A percentile compares a stretch with the other conserved stretches of the same genome.
phyloP scores from a whole-genome alignment of 2,113 vertebrate genomes.

The Columba livia region DNA sequence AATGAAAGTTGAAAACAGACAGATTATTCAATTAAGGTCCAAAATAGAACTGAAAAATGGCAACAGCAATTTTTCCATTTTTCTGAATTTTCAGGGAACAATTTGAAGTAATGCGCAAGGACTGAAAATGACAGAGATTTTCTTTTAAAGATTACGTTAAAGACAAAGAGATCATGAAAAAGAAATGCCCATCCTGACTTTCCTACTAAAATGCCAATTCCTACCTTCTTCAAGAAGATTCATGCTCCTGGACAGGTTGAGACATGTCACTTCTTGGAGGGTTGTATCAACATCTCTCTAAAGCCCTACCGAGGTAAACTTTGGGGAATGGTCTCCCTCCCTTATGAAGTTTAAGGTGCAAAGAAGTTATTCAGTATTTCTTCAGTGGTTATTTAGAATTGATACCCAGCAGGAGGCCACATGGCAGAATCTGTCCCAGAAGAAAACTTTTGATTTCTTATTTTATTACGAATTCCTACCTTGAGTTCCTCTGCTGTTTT shows the following conservation, averaged over 20 bases:
- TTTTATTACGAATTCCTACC: not conserved
- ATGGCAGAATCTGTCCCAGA: not conserved
- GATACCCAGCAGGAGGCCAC: not conserved
- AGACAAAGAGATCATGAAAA: not conserved
- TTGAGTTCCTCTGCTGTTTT: not conserved
- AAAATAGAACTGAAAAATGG: not conserved
- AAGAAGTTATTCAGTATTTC: not conserved
- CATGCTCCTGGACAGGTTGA: not conserved
- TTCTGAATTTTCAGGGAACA: not conserved
- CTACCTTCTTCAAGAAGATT: not conserved
- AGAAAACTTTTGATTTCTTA: not conserved
- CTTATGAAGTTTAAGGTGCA: not conserved
- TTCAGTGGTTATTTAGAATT: not conserved
- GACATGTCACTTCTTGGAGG: not conserved
- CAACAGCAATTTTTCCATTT: not conserved
- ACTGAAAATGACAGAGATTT: constrained; percentile 19
- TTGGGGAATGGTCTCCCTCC: not conserved
- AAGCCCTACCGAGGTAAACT: not conserved
- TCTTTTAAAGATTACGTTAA: not conserved
- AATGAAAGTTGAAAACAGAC: not conserved
- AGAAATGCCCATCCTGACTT: not conserved
- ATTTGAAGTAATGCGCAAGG: not conserved
- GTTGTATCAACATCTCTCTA: not conserved
- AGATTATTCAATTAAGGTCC: not conserved
- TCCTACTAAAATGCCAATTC: not conserved